phyloP scores from a whole-genome alignment of 2,888 invertebrate species.

The Rhaphigaster nebulosa region DNA sequence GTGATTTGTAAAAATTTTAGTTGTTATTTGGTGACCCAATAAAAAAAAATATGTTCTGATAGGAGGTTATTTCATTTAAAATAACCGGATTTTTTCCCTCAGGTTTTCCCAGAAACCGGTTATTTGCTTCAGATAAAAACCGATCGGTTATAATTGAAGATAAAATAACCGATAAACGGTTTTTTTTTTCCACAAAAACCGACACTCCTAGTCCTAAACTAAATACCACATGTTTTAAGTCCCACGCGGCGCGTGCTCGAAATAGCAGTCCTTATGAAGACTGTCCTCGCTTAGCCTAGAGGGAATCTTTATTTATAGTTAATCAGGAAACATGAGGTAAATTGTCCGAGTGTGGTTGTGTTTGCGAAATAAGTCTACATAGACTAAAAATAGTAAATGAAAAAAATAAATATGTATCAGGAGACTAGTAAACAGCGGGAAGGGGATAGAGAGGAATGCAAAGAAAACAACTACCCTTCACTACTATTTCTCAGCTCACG shows the following conservation, averaged over 20 bases:
- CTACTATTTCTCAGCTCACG: background rate
- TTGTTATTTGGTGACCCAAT: no score
- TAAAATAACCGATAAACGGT: no score
- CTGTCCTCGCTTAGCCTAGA: background rate
- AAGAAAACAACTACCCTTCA: background rate
- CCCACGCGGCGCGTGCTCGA: slow-evolving; percentile 36
- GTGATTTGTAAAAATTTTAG: no score
- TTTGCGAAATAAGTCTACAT: background rate
- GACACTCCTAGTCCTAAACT: no score
- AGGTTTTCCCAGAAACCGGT: no score
- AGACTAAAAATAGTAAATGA: background rate
- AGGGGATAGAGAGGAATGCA: background rate
- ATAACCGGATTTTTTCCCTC: no score
- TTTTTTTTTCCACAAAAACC: no score
- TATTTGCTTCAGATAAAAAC: no score
- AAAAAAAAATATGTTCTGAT: no score
- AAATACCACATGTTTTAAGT: slow-evolving; percentile 9
- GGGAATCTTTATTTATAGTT: background rate
- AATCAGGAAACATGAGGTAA: background rate
- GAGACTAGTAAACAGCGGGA: background rate
- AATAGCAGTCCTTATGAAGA: background rate
- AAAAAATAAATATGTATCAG: no score
- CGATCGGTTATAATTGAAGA: no score
- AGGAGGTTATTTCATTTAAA: no score
- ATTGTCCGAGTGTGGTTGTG: background rate